Conservation (phyloP, 2,113 vertebrate genomes). For the Mola mola region DNA sequence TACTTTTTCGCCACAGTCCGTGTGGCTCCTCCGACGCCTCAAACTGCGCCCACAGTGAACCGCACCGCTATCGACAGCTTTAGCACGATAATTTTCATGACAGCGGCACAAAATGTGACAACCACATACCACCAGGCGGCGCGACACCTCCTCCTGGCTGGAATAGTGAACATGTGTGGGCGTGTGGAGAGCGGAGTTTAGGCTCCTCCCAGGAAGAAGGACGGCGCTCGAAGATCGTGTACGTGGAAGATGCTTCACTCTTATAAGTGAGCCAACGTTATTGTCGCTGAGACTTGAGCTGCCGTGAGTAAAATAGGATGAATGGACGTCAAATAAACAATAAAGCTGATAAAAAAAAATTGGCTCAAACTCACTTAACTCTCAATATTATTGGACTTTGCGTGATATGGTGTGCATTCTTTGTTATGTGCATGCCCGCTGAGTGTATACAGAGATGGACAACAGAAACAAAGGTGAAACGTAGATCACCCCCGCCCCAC, state of each 20-base stretch:
- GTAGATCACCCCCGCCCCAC: no score
- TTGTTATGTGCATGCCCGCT: no score
- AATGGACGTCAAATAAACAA: no score
- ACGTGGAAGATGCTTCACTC: rapidly evolving
- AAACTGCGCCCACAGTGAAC: background rate
- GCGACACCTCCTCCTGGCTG: background rate
- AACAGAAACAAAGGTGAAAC: no score
- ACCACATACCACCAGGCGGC: conserved; percentile 36
- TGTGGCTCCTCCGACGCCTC: background rate
- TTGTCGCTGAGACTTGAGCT: no score
- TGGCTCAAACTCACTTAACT: no score
- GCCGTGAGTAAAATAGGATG: no score
- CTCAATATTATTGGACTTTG: no score
- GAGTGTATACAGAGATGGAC: no score
- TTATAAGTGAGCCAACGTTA: no score
- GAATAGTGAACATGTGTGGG: conserved; percentile 39
- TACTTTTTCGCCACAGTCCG: background rate
- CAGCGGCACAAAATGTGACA: conserved; percentile 20
- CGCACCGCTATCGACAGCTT: background rate
- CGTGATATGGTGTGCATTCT: no score
- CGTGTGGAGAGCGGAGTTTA: background rate
- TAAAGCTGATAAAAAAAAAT: no score
- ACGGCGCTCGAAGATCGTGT: conserved; percentile 23
- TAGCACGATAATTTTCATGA: background rate
- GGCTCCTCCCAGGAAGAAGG: conserved; percentile 31